phyloP scores from a whole-genome alignment of 2,113 vertebrate genomes.

The Bubo scandiacus region DNA sequence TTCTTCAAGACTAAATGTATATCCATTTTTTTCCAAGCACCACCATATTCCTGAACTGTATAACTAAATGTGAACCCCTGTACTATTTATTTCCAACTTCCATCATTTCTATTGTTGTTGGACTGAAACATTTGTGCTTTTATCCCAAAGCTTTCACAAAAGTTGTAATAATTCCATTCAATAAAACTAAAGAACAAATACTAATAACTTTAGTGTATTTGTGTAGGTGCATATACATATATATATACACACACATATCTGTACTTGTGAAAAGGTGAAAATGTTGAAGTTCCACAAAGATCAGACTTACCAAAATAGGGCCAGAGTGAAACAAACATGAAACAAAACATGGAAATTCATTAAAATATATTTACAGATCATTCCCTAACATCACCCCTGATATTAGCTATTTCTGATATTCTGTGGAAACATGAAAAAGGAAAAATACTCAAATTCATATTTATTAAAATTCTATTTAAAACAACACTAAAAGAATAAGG shows the following conservation, averaged over 20 bases:
- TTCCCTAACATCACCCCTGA: neutral
- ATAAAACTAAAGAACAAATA: neutral
- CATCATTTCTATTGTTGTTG: neutral
- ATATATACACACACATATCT: no score
- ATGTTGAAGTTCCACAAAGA: neutral
- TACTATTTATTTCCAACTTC: neutral
- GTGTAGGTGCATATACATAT: accelerated
- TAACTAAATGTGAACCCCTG: neutral
- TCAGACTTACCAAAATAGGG: neutral
- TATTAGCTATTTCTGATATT: neutral
- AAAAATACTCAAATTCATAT: neutral
- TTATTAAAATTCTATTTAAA: neutral
- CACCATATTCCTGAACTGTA: neutral
- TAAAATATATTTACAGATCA: neutral
- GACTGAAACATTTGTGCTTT: neutral
- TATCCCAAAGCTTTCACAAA: neutral
- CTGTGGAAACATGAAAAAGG: neutral
- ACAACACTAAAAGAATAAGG: neutral
- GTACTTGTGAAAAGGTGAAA: neutral
- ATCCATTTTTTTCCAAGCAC: neutral
- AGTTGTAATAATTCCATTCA: neutral
- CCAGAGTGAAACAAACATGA: neutral
- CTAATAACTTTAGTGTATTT: neutral
- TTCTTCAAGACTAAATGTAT: neutral
- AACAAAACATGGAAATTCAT: neutral